Percentiles rank a stretch among this genome's conserved stretches.
Conservation (phyloP, 2,888 invertebrate genomes). For the Drosophila differens region DNA sequence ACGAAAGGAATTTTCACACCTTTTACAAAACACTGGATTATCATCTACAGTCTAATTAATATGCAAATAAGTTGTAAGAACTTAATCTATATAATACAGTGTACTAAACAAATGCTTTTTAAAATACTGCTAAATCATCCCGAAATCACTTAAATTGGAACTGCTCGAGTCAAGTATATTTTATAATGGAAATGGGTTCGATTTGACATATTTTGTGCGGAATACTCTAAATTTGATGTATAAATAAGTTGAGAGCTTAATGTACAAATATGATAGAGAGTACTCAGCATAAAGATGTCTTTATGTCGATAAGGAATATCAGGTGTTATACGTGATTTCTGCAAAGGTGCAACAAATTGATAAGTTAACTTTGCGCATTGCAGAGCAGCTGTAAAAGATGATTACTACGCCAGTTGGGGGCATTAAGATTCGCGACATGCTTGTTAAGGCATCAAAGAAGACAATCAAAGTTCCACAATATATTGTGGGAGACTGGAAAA, state of each 20-base stretch:
- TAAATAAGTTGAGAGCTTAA: background rate
- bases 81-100: background rate
- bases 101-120: background rate
- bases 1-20: background rate
- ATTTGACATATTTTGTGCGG: background rate
- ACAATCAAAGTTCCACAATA: slow-evolving; percentile 16
- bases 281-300: background rate
- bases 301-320: background rate
- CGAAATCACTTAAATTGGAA: background rate
- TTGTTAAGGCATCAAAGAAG: slow-evolving; percentile 4
- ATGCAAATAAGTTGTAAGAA: background rate
- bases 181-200: background rate
- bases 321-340: background rate
- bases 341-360: background rate
- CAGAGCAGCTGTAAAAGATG: too few relatives aligned
- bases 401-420: background rate
- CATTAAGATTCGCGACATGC: background rate
- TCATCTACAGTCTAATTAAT: background rate
- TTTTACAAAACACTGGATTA: background rate
- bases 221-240: too few relatives aligned
- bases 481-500: slow-evolving; percentile 1
- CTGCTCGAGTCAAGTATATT: background rate
- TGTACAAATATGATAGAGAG: background rate
- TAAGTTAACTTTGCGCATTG: background rate
- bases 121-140: background rate